Conservation (phyloP, 2,113 vertebrate species). For the Phalacrocorax carbo region DNA sequence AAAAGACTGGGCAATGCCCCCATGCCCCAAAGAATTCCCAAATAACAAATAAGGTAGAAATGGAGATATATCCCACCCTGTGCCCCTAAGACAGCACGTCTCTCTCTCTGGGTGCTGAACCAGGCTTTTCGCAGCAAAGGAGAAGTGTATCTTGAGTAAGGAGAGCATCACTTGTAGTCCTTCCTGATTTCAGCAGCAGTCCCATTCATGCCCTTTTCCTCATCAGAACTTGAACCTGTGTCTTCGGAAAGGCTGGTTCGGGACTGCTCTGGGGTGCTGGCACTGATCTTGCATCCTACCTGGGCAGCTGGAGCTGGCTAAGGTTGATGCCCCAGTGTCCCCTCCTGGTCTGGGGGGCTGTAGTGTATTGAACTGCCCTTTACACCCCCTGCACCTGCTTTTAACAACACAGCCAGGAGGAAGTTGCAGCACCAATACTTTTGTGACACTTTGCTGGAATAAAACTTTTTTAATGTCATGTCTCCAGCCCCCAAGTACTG, state of each 20-base stretch:
- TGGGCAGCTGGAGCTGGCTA: no score
- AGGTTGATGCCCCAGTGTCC: background rate
- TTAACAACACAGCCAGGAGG: background rate
- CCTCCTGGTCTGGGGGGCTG: background rate
- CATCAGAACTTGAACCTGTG: background rate
- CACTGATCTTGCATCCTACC: background rate
- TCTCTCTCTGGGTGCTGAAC: background rate
- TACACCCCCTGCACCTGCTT: no score
- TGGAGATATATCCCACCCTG: background rate
- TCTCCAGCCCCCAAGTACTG: background rate
- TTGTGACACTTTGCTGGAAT: background rate
- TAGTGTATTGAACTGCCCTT: fast-evolving
- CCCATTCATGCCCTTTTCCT: background rate
- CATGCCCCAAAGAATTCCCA: background rate
- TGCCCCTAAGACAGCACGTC: background rate
- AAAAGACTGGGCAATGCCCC: background rate
- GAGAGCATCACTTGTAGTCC: no score
- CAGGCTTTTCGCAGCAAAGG: background rate
- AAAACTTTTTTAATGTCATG: background rate
- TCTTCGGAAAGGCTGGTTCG: background rate
- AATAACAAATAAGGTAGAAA: background rate
- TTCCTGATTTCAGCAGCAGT: background rate
- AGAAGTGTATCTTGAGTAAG: background rate
- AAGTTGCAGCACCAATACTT: background rate
- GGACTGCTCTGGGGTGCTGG: background rate